Evolutionary conservation across 2,888 invertebrate species (phyloP).

Genomic region (Arctia plantaginis): DNA sequence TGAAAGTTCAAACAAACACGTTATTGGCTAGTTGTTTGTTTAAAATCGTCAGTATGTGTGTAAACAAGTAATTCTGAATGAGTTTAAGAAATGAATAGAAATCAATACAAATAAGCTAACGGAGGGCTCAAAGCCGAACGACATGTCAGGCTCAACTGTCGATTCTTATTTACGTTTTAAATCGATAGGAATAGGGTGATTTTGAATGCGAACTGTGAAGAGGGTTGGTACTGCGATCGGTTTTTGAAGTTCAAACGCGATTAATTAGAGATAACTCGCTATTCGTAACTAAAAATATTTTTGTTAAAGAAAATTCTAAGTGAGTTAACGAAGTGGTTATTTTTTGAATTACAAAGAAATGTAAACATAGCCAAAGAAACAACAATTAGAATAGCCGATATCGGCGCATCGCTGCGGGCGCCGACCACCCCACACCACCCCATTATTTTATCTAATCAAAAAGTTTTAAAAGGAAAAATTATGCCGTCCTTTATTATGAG

Average conservation of each 20-base stretch:
- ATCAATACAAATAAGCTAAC: slow-evolving; percentile 69
- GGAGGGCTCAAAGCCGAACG: slow-evolving; percentile 59
- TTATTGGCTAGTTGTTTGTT: slow-evolving; percentile 33
- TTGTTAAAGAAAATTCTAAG: slow-evolving; percentile 49
- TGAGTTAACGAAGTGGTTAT: slow-evolving; percentile 60
- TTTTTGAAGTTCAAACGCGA: slow-evolving; percentile 69
- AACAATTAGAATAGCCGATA: slow-evolving; percentile 86
- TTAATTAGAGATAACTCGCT: slow-evolving; percentile 64
- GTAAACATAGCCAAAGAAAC: slow-evolving; percentile 80
- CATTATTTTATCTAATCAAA: slow-evolving; percentile 88
- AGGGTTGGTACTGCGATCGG: slow-evolving; percentile 43
- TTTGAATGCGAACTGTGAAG: slow-evolving; percentile 54
- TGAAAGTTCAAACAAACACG: slow-evolving; percentile 37
- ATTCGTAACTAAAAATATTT: slow-evolving; percentile 54
- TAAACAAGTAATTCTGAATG: slow-evolving; percentile 48
- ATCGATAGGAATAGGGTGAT: slow-evolving; percentile 68
- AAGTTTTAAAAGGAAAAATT: slow-evolving; percentile 88
- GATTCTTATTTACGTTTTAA: slow-evolving; percentile 81
- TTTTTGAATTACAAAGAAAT: slow-evolving; percentile 75
- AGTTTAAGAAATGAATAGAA: slow-evolving; percentile 61
- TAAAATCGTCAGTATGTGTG: slow-evolving; percentile 42
- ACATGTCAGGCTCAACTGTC: slow-evolving; percentile 64
- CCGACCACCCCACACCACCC: slow-evolving; percentile 78
- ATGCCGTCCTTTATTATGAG: slow-evolving; percentile 86
- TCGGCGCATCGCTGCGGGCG: slow-evolving; percentile 79